Evolutionary conservation across 2,797 vertebrate species (phyloP), one percentile per base, ranked within the genome.

Genomic region (Parotocinclus haroldoi): DNA sequence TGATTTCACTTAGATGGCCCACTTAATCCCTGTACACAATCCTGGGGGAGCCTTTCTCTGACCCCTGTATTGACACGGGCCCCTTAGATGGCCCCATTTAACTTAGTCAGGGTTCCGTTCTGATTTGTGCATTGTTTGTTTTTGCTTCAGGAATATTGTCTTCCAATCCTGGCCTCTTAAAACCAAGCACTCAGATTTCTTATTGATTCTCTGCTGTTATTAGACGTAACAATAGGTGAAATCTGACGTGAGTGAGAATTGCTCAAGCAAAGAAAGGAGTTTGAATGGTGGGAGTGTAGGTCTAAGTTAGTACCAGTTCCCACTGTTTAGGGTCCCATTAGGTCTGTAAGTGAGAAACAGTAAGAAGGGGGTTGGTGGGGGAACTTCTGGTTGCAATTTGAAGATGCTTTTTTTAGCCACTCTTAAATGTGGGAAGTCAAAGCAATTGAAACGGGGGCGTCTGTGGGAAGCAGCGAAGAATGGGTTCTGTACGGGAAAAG

Each of bases 361-460:
- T 52, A n/a, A 14, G 48, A 14, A 0, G 48, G 48, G 48, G 48
- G 48, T n/a, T 72, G 67, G 79, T 81, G 80, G 80, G 79, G 78
- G 68, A 84, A 81, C 89, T 86, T 89, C 87, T 91, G 90, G 88
- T 89, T 90, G 85, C 84, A 91, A 90, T 91, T 90, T 91, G 65
- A 83, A 81, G 80, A 87, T 85, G 82, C 88, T 90, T 90, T 89
- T 92, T 91, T 90, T 91, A 91, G 90, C 73, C 73, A 13, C 83
- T 81, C 83, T 90, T 88, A 88, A 84, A 91, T 91, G 90, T 92
- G 89, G 90, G 90, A 91, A 91, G 88, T 87, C 84, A 84, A 75
- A 87, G 81, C 83, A 81, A 82, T 76, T 78, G 84, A 82, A 85
- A 84, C 69, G 18, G 70, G 81, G 85, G 84, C 79, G 68, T 83